phyloP scores from a whole-genome alignment of 2,797 vertebrate genomes.

The Falco peregrinus region DNA sequence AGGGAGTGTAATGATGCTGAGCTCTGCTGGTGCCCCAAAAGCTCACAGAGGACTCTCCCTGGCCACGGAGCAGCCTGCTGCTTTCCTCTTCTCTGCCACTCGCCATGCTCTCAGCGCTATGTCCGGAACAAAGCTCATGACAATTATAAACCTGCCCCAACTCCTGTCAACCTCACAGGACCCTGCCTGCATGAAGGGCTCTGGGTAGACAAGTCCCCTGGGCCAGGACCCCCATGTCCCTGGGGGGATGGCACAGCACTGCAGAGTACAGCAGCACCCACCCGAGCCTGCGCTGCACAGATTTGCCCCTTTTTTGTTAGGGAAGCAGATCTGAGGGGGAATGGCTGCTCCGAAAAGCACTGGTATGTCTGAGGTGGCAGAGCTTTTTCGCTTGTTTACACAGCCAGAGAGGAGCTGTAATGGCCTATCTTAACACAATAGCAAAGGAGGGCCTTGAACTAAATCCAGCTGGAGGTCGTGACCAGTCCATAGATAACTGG shows the following conservation, averaged over 20 bases:
- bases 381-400: not conserved
- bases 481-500: not conserved
- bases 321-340: not conserved
- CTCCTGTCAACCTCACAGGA: not conserved
- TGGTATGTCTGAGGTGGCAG: not conserved
- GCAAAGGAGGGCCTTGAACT: constrained; percentile 24
- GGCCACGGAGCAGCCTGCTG: not conserved
- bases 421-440: not conserved
- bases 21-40: not conserved
- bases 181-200: fast-evolving
- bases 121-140: not conserved
- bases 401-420: not conserved
- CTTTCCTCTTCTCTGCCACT: not conserved
- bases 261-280: not conserved
- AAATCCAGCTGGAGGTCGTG: not conserved
- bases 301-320: not conserved
- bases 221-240: not conserved
- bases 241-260: not conserved
- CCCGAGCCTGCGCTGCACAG: fast-evolving
- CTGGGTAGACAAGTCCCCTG: not conserved
- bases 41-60: not conserved
- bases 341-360: not conserved
- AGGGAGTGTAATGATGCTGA: fast-evolving
- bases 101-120: fast-evolving
- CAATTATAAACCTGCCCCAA: not conserved